Evolutionary conservation across 2,888 invertebrate genomes (phyloP), one percentile per base, ranked within the genome.

Genomic region (Lepidocyrtoides sp.): DNA sequence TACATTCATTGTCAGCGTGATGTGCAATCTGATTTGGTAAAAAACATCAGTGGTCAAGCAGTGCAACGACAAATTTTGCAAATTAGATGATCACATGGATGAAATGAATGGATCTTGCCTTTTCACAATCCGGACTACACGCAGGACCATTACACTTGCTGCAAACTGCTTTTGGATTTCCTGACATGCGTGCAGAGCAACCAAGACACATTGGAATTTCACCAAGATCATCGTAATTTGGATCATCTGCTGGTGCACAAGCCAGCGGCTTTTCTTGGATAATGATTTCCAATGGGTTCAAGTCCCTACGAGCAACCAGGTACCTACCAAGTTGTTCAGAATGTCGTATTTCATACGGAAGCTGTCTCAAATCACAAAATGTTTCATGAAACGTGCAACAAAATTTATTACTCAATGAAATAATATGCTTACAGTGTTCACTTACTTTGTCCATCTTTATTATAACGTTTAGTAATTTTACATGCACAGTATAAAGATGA

Each of bases 121-220:
- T 26, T 86, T 91, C 89, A 69, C 92, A 92, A 1, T 77, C 66
- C 8, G 41, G 32, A 41, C 88, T 88, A 75, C 93, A 93, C 48
- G 84, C 79, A 8, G 93, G 93, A 91, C 92, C 89, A 12, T 29
- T 69, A 44, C 93, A 93, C 77, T 89, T 77, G 4, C 69, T 77
- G 54, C 93, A 93, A 12, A 75, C 54, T 26, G 79, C 32, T 17
- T 69, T 72, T 0, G 83, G 54, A 32, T 77, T 85, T 54, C 83
- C 86, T n/a, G 72, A 84, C 75, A 92, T 86, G 44, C 91, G 83
- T 20, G 93, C 92, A 79, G 82, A 93, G 36, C 93, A 93, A 2
- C 93, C 92, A 5, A 93, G 89, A 48, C 93, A 93, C 92, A 92
- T 93, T 54, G 91, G 91, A 75, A 91, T 91, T 41, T 86, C 89